Conservation (phyloP, 2,888 invertebrate species). For the Rhamphomyia laevipes region DNA sequence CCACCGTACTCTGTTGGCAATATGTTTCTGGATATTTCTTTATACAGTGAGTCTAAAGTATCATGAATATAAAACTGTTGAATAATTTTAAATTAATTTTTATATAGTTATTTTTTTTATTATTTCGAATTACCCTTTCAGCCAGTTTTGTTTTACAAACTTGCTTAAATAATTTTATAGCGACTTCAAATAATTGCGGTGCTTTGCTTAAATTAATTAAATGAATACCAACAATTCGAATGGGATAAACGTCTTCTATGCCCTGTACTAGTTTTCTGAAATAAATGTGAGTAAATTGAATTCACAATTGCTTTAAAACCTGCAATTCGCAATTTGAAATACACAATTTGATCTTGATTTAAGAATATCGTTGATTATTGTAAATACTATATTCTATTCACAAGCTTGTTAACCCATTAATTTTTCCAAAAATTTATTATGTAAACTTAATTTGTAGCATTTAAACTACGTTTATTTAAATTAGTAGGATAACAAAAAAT, state of each 20-base stretch:
- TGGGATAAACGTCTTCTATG: slow-evolving; percentile 44
- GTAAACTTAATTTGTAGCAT: too few relatives aligned
- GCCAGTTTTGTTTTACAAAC: slow-evolving; percentile 47
- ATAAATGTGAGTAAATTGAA: background rate
- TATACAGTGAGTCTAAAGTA: slow-evolving; percentile 12
- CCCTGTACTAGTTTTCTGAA: slow-evolving; percentile 11
- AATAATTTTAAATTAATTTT: background rate
- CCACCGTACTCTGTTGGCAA: slow-evolving; percentile 56
- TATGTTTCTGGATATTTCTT: slow-evolving; percentile 45
- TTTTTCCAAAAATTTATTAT: too few relatives aligned
- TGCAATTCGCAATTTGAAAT: too few relatives aligned
- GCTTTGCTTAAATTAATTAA: slow-evolving; percentile 41
- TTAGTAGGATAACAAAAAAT: too few relatives aligned
- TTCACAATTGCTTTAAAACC: too few relatives aligned
- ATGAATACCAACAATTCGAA: slow-evolving; percentile 46
- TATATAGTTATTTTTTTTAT: background rate
- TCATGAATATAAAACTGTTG: slow-evolving; percentile 10
- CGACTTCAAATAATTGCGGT: slow-evolving; percentile 43
- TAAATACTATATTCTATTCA: too few relatives aligned
- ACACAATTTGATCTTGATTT: too few relatives aligned
- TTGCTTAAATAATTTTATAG: slow-evolving; percentile 42
- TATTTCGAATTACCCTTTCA: slow-evolving; percentile 38
- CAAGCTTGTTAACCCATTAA: too few relatives aligned
- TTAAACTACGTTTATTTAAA: too few relatives aligned
- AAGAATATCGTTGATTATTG: too few relatives aligned